These are phyloP conservation scores for Characodon lateralis DNA, from an alignment of 2,797 vertebrate species.

Conservation along the genomic window DNA sequence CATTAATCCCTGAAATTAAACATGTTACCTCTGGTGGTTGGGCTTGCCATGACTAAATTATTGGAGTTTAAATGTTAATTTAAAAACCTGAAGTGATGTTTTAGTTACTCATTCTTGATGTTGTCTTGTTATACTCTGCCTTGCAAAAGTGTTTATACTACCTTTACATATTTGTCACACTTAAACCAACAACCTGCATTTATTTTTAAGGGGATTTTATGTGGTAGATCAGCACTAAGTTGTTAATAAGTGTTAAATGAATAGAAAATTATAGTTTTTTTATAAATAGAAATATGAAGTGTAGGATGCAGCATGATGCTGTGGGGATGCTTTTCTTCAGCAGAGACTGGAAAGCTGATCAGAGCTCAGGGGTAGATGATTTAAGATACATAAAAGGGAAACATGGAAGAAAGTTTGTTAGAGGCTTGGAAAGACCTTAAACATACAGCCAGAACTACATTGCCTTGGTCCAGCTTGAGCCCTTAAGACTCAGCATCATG, in stretches of 20 bases:
- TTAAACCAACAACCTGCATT: not conserved
- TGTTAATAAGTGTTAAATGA: not conserved
- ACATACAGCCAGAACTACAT: not conserved
- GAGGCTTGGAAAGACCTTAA: too few relatives aligned
- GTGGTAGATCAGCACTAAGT: not conserved
- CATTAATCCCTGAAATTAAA: constrained; percentile 57
- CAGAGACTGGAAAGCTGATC: too few relatives aligned
- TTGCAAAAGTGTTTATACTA: not conserved
- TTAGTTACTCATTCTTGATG: constrained; percentile 1
- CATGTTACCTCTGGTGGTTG: constrained; percentile 56
- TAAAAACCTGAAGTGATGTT: constrained; percentile 34
- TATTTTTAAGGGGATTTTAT: not conserved
- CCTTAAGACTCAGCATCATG: not conserved
- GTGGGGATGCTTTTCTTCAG: too few relatives aligned
- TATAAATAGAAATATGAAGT: not conserved
- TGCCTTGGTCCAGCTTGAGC: not conserved
- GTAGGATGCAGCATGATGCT: not conserved
- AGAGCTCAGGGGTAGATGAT: too few relatives aligned
- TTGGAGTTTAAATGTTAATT: constrained; percentile 38
- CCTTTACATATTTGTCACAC: not conserved
- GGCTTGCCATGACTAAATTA: constrained; percentile 49
- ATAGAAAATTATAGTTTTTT: not conserved
- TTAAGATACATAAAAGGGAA: too few relatives aligned
- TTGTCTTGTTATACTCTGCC: not conserved
- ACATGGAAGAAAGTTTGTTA: too few relatives aligned